Evolutionary conservation across 1,140 invertebrate genomes (phyloP).

Genomic region (Halictus rubicundus): DNA sequence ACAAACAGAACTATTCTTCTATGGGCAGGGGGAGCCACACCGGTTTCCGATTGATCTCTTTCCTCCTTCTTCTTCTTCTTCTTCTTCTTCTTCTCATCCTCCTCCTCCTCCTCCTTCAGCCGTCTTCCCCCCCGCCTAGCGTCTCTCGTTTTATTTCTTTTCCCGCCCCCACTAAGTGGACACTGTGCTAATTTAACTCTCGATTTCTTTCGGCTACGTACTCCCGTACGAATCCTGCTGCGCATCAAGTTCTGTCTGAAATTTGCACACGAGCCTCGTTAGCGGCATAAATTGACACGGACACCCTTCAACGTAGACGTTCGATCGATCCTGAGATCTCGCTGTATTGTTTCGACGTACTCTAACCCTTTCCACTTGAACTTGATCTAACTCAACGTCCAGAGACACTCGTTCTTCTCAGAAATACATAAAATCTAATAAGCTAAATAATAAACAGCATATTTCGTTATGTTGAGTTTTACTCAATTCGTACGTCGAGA

Average conservation of each 20-base stretch:
- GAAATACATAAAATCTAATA: too few relatives aligned
- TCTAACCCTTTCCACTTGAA: too few relatives aligned
- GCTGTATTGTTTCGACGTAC: too few relatives aligned
- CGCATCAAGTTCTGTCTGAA: neutral
- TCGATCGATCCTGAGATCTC: too few relatives aligned
- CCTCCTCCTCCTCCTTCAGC: neutral
- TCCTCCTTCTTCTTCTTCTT: slow-evolving; percentile 3
- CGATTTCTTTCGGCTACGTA: slow-evolving; percentile 48
- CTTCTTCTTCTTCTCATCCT: slow-evolving; percentile 6
- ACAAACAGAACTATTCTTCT: slow-evolving; percentile 70
- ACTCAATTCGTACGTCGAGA: too few relatives aligned
- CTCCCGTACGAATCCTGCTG: neutral
- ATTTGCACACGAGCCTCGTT: slow-evolving; percentile 13
- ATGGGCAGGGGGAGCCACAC: slow-evolving; percentile 52
- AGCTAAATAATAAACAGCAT: too few relatives aligned
- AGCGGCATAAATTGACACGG: neutral
- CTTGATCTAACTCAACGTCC: too few relatives aligned
- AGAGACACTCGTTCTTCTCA: too few relatives aligned
- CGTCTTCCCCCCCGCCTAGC: slow-evolving; percentile 4
- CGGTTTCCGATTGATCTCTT: slow-evolving; percentile 60
- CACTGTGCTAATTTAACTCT: slow-evolving; percentile 62
- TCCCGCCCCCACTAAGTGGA: slow-evolving; percentile 44
- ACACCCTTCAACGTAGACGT: too few relatives aligned
- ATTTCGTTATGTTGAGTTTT: too few relatives aligned
- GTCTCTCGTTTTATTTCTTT: slow-evolving; percentile 19